Conservation (phyloP, 2,888 invertebrate genomes). For the Megaustenia siamemsis region DNA sequence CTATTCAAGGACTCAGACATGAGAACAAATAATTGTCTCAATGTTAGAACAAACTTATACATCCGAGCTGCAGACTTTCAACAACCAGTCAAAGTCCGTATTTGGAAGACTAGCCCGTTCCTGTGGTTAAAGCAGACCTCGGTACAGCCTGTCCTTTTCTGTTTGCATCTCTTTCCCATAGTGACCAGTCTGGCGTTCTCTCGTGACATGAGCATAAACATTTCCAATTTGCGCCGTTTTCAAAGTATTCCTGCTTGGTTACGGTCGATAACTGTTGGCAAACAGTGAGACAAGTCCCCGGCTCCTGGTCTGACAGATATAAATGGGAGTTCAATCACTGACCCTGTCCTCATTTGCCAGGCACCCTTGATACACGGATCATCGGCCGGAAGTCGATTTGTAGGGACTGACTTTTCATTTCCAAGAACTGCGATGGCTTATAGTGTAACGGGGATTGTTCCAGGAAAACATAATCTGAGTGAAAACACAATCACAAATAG, state of each 20-base stretch:
- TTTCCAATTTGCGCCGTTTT: slow-evolving; percentile 15
- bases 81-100: too few relatives aligned
- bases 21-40: too few relatives aligned
- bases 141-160: neutral
- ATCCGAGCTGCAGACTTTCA: too few relatives aligned
- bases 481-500: neutral
- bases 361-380: neutral
- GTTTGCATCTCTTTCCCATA: slow-evolving; percentile 6
- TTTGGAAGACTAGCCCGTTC: neutral
- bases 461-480: neutral
- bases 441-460: neutral
- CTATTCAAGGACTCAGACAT: too few relatives aligned
- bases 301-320: slow-evolving; percentile 36
- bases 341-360: slow-evolving; percentile 25
- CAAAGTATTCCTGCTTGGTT: slow-evolving; percentile 33
- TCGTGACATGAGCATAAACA: slow-evolving; percentile 15
- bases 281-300: slow-evolving; percentile 32
- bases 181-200: neutral
- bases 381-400: slow-evolving; percentile 22
- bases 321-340: slow-evolving; percentile 48
- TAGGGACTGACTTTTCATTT: slow-evolving; percentile 7
- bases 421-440: slow-evolving; percentile 17
- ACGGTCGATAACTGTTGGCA: slow-evolving; percentile 43
- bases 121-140: neutral
- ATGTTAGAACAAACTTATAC: too few relatives aligned